These are phyloP conservation scores for Carcina quercana DNA, from an alignment of 2,888 invertebrate genomes.

Conservation along the genomic window DNA sequence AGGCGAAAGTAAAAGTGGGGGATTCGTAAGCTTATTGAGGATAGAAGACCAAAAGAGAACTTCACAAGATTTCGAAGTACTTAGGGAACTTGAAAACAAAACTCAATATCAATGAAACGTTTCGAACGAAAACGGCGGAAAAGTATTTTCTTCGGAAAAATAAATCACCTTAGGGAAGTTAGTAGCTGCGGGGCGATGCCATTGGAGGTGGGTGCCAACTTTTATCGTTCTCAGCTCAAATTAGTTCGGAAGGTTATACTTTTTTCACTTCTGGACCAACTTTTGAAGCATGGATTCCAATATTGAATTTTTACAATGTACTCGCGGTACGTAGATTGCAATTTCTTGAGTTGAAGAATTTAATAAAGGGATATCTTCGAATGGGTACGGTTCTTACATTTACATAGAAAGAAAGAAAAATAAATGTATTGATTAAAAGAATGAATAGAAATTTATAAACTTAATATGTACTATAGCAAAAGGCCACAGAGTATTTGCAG, in stretches of 20 bases:
- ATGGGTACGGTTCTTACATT: no score
- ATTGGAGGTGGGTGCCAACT: constrained; percentile 53
- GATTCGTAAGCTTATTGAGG: constrained; percentile 51
- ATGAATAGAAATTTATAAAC: no score
- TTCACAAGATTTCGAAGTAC: constrained; percentile 54
- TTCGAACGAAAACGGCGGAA: constrained; percentile 41
- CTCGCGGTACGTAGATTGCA: constrained; percentile 26
- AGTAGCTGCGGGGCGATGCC: constrained; percentile 44
- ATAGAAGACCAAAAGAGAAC: constrained; percentile 37
- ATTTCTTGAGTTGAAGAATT: constrained; percentile 33
- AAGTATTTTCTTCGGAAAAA: constrained; percentile 59
- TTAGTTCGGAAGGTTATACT: constrained; percentile 43
- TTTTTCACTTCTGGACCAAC: constrained; percentile 42
- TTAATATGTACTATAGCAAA: no score
- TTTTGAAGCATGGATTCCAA: constrained; percentile 66
- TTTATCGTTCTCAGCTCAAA: constrained; percentile 59
- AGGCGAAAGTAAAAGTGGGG: constrained; percentile 32
- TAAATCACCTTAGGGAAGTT: constrained; percentile 61
- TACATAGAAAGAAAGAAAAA: no score
- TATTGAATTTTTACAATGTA: constrained; percentile 64
- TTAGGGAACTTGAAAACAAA: constrained; percentile 56
- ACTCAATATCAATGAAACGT: constrained; percentile 65
- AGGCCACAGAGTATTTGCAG: no score
- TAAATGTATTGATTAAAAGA: no score
- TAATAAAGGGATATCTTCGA: no score